Conservation (phyloP, 2,888 invertebrate species). For the Axea sp. region DNA sequence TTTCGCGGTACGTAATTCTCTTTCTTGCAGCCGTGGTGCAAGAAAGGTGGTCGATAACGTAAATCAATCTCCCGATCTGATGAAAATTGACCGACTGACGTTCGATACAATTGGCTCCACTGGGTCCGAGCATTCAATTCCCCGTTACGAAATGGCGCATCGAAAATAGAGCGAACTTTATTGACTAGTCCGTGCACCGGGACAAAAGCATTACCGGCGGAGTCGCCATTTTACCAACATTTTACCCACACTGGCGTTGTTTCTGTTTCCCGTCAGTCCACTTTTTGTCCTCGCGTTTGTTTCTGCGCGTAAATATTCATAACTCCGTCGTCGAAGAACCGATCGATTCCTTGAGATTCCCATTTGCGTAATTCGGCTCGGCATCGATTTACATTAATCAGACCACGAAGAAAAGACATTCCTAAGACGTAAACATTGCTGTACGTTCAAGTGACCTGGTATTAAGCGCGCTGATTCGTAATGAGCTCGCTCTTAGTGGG, state of each 20-base stretch:
- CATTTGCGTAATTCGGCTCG: too few species aligned
- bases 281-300: constrained; percentile 17
- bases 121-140: constrained; percentile 17
- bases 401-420: too few species aligned
- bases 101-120: constrained; percentile 17
- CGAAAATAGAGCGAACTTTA: constrained; percentile 43
- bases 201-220: constrained; percentile 35
- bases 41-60: constrained; percentile 8
- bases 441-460: too few species aligned
- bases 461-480: too few species aligned
- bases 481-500: too few species aligned
- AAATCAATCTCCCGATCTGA: constrained; percentile 30
- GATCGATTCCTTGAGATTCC: constrained; percentile 19
- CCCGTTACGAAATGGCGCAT: constrained; percentile 24
- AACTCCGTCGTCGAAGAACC: constrained; percentile 7
- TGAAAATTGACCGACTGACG: constrained; percentile 29
- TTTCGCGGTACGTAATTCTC: neutral
- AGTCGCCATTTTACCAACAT: constrained; percentile 22
- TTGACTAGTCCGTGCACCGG: constrained; percentile 34
- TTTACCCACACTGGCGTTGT: constrained; percentile 2
- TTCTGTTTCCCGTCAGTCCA: constrained; percentile 1
- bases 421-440: too few species aligned
- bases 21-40: constrained; percentile 3
- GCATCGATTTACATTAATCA: too few species aligned
- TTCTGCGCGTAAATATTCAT: constrained; percentile 47